Percentiles rank a stretch among this genome's conserved stretches.
Conservation (phyloP, 2,113 vertebrate genomes). For the Apistogramma diplotaenia region DNA sequence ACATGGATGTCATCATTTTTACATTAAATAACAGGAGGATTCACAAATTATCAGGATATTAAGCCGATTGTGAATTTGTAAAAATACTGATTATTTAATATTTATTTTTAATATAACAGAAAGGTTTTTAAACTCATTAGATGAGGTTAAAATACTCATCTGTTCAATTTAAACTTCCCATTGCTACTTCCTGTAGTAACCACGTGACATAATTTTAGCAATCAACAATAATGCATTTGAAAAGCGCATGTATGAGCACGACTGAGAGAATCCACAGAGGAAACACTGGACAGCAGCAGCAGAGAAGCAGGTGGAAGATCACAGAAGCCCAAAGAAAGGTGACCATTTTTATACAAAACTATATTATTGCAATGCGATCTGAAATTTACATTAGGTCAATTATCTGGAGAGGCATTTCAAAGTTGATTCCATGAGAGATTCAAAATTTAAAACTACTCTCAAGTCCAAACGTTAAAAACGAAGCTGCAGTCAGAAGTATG, state of each 20-base stretch:
- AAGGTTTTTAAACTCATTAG: not conserved
- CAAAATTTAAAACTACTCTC: not conserved
- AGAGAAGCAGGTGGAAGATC: not conserved
- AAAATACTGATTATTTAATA: too few species aligned
- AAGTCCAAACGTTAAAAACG: too few species aligned
- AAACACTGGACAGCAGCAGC: conserved; percentile 3
- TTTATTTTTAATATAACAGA: not conserved
- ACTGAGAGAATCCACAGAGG: not conserved
- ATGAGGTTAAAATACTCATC: not conserved
- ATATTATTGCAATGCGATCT: not conserved
- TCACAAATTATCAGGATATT: not conserved
- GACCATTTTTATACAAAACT: not conserved
- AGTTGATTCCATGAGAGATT: not conserved
- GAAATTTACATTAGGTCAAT: not conserved
- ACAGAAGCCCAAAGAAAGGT: not conserved
- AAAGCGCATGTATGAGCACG: not conserved
- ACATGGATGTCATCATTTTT: not conserved
- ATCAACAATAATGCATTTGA: not conserved
- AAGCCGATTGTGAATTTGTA: too few species aligned
- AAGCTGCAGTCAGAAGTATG: too few species aligned
- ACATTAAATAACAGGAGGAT: not conserved
- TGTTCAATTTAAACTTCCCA: too few species aligned
- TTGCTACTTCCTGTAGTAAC: not conserved
- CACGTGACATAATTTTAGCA: not conserved
- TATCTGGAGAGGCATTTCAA: not conserved